phyloP scores from a whole-genome alignment of 2,888 invertebrate species.

The Pristionchus maxplancki region DNA sequence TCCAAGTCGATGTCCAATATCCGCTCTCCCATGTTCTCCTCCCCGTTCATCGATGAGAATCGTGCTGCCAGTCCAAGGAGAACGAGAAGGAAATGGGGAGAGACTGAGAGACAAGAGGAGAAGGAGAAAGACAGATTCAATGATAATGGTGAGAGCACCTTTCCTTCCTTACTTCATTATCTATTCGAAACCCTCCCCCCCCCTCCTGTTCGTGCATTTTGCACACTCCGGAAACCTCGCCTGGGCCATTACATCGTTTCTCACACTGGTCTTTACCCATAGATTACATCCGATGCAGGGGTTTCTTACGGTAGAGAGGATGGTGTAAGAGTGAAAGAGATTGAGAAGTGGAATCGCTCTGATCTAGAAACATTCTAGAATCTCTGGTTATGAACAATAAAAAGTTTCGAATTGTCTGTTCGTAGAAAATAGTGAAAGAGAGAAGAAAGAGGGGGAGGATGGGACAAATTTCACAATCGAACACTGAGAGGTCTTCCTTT shows the following conservation, averaged over 20 bases:
- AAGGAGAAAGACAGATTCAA: not conserved
- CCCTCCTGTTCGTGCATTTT: not conserved
- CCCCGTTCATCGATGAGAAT: slow-evolving; percentile 33
- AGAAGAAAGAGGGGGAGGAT: not conserved
- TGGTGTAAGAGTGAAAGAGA: not conserved
- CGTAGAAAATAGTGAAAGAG: not conserved
- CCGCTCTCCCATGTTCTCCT: not conserved
- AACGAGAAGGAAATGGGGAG: slow-evolving; percentile 43
- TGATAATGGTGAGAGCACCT: not conserved
- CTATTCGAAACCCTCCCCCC: too few relatives aligned
- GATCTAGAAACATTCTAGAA: not conserved
- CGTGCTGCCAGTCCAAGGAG: slow-evolving; percentile 5
- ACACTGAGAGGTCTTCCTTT: not conserved
- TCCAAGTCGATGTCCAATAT: slow-evolving; percentile 9
- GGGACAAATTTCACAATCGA: not conserved
- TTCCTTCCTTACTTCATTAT: not conserved
- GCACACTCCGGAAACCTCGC: not conserved
- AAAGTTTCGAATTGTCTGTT: not conserved
- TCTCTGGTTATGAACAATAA: not conserved
- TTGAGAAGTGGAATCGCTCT: not conserved
- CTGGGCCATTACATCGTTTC: not conserved
- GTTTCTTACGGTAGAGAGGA: not conserved
- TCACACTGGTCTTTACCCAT: not conserved
- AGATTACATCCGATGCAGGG: not conserved
- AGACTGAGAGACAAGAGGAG: not conserved